Evolutionary conservation across 2,797 vertebrate species (phyloP), one percentile per base, ranked within the genome.

Genomic region (Gymnothorax reevesii): DNA sequence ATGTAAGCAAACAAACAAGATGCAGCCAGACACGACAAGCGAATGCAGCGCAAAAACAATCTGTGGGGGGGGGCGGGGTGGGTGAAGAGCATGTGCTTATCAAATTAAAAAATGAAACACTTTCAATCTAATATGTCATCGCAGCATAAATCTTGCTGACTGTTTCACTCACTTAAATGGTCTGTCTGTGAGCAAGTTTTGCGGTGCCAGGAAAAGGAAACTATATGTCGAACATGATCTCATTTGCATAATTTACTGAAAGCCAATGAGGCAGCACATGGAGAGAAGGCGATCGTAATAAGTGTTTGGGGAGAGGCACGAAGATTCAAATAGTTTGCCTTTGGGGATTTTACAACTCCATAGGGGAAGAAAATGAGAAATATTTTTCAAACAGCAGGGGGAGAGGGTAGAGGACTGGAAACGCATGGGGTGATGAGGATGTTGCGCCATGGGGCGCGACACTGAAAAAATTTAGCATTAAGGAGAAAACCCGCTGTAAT

Each of bases 321-420:
- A 97, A 98, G 97, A 98, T 98, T 98, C 98, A 99, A 99, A 99
- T 99, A 98, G 98, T 97, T 97, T 97, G 98, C 98, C 98, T 98
- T 98, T 99, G 98, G 98, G 98, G 98, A 99, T 98, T 99, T 99
- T 97, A 97, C 96, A 97, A 98, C 98, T 97, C 98, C 98, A 98
- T 98, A 98, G 98, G 98, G 98, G 97, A 98, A 94, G 98, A 98
- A 99, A 99, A 99, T 99, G 98, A 99, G 98, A 98, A 99, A 99
- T 99, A 99, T 99, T 99, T 99, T 99, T 99, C 98, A 99, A 99
- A 99, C 98, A 99, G 98, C 98, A 97, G 98, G 98, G 98, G 98
- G 98, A 99, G 99, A 99, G 98, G 98, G 99, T 99, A 98, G 98
- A 99, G 98, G 98, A 99, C 97, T 97, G 97, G 97, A 98, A 99